Conservation (phyloP, 2,797 vertebrate genomes). For the Smutsia gigantea region DNA sequence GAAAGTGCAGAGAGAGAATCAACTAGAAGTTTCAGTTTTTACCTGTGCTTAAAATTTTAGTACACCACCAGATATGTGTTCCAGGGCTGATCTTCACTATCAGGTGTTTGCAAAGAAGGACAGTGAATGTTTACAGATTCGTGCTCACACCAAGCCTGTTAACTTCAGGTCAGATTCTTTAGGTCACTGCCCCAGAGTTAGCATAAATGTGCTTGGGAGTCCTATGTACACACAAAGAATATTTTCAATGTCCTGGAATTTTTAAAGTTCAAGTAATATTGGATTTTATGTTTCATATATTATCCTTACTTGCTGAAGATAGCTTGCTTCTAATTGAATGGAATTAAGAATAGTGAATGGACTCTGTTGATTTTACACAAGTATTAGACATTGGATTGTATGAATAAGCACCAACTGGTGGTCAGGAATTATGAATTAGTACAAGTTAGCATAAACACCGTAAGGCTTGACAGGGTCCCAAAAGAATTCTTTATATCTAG, state of each 20-base stretch:
- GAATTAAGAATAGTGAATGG: background rate
- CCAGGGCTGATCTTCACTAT: background rate
- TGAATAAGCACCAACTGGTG: background rate
- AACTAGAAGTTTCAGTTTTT: background rate
- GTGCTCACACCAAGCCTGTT: background rate
- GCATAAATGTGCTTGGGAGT: background rate
- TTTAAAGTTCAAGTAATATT: background rate
- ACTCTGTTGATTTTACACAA: background rate
- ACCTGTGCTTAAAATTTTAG: background rate
- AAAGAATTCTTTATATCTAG: slow-evolving; percentile 64
- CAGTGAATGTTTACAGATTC: background rate
- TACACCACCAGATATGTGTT: background rate
- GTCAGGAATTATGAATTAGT: background rate
- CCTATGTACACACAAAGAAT: background rate
- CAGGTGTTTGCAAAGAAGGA: background rate
- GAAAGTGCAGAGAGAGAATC: background rate
- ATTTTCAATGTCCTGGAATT: background rate
- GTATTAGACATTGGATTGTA: background rate
- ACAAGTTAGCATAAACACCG: slow-evolving; percentile 13
- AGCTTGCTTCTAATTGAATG: background rate
- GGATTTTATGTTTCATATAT: background rate
- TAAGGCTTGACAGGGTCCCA: background rate
- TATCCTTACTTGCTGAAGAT: background rate
- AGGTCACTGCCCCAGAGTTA: background rate
- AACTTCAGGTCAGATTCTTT: background rate